Evolutionary conservation across 2,113 vertebrate genomes (phyloP).

Genomic region (Australoheros scitulus): DNA sequence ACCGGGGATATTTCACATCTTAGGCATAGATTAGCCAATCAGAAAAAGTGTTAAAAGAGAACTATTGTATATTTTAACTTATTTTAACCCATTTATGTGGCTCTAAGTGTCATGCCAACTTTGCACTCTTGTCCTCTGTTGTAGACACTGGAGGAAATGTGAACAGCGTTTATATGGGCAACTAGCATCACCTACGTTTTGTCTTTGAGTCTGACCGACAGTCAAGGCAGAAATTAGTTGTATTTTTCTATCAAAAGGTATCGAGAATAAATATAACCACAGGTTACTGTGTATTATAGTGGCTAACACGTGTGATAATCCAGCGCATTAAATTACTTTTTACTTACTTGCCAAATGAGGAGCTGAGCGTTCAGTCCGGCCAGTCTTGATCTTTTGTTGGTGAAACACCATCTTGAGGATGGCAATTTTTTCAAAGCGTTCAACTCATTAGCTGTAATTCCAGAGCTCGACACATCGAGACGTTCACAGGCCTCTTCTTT

Average conservation of each 20-base stretch:
- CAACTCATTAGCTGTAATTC: slow-evolving; percentile 7
- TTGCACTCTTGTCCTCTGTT: neutral
- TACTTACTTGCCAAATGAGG: slow-evolving; percentile 8
- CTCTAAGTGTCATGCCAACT: neutral
- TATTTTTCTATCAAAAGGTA: too few relatives aligned
- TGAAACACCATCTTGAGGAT: slow-evolving; percentile 1
- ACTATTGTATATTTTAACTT: neutral
- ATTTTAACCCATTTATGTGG: neutral
- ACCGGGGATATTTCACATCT: neutral
- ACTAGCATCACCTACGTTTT: neutral
- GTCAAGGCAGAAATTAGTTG: neutral
- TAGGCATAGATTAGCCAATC: neutral
- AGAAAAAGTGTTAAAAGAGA: neutral
- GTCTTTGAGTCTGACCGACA: neutral
- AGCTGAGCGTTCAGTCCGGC: neutral
- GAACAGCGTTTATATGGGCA: slow-evolving; percentile 6
- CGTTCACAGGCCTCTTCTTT: slow-evolving; percentile 3
- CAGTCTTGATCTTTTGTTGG: slow-evolving; percentile 8
- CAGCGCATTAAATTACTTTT: neutral
- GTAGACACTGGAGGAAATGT: neutral
- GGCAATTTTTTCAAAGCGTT: neutral
- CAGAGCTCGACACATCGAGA: neutral
- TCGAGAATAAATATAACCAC: too few relatives aligned
- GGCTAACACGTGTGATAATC: neutral
- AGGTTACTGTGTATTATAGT: neutral